These are phyloP conservation scores for Coptodon bakossiorum DNA, from an alignment of 2,113 vertebrate species.

Conservation along the genomic window DNA sequence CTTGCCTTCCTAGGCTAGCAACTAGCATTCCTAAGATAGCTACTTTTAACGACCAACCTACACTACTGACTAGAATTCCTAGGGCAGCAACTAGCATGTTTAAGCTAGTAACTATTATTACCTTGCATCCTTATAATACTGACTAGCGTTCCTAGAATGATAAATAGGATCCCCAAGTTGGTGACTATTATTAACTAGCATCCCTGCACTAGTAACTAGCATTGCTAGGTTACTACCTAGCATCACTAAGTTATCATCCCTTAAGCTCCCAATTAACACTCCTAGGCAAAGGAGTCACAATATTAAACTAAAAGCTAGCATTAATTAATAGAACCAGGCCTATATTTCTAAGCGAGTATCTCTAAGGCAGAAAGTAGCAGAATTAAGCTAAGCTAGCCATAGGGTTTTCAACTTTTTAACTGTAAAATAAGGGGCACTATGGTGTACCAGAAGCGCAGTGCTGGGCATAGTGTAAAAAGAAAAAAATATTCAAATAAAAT, in stretches of 20 bases:
- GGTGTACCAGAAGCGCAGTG: fast-evolving
- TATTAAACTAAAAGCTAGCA: background rate
- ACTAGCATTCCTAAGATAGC: background rate
- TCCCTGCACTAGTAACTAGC: background rate
- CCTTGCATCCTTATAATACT: background rate
- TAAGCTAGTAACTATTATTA: background rate
- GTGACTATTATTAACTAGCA: background rate
- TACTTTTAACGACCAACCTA: background rate
- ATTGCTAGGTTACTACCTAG: background rate
- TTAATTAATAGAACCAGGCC: background rate
- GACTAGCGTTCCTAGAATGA: fast-evolving
- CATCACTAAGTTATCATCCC: background rate
- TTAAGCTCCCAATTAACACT: background rate
- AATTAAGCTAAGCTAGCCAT: fast-evolving
- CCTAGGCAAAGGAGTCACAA: fast-evolving
- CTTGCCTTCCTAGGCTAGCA: background rate
- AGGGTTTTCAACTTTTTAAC: background rate
- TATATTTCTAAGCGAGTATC: fast-evolving
- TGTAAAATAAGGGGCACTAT: background rate
- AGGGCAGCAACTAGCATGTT: background rate
- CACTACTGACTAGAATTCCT: background rate
- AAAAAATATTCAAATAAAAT: fast-evolving
- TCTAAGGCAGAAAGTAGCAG: background rate
- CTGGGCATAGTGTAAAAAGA: background rate
- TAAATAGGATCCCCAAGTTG: background rate